These are phyloP conservation scores for Oreochromis mossambicus DNA, from an alignment of 2,797 vertebrate species.

Conservation along the genomic window DNA sequence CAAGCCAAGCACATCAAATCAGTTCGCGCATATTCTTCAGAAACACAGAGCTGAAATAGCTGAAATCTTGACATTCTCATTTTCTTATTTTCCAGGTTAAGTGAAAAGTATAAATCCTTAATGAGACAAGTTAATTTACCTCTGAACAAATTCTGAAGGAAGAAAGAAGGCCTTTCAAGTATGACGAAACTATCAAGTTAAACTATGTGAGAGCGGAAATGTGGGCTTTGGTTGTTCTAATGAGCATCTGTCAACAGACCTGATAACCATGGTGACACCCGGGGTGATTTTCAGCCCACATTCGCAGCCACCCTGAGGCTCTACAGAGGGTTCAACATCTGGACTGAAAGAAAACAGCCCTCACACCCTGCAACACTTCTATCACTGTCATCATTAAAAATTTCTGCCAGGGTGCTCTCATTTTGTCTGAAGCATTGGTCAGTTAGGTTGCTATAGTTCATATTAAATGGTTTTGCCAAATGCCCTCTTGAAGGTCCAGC, in stretches of 20 bases:
- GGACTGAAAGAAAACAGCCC: conserved; percentile 53
- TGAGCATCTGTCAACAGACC: conserved; percentile 72
- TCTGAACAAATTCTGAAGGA: not conserved
- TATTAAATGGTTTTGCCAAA: not conserved
- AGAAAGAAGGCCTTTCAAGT: conserved; percentile 3
- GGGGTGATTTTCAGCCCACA: conserved; percentile 62
- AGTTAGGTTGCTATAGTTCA: not conserved
- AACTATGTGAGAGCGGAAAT: not conserved
- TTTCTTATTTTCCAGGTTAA: not conserved
- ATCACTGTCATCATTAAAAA: conserved; percentile 21
- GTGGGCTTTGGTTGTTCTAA: conserved; percentile 63
- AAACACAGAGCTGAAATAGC: not conserved
- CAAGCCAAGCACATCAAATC: not conserved
- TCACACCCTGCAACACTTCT: conserved; percentile 45
- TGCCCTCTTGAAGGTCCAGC: not conserved
- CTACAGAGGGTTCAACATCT: conserved; percentile 76
- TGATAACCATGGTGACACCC: conserved; percentile 61
- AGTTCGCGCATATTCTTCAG: not conserved
- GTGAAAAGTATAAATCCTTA: not conserved
- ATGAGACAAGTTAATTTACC: not conserved
- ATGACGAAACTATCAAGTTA: conserved; percentile 24
- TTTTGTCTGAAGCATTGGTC: not conserved
- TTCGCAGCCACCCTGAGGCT: conserved; percentile 66
- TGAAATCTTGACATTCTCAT: not conserved
- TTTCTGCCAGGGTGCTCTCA: not conserved